These are phyloP conservation scores for Micrastur ruficollis DNA, from an alignment of 2,797 vertebrate genomes.

Conservation along the genomic window DNA sequence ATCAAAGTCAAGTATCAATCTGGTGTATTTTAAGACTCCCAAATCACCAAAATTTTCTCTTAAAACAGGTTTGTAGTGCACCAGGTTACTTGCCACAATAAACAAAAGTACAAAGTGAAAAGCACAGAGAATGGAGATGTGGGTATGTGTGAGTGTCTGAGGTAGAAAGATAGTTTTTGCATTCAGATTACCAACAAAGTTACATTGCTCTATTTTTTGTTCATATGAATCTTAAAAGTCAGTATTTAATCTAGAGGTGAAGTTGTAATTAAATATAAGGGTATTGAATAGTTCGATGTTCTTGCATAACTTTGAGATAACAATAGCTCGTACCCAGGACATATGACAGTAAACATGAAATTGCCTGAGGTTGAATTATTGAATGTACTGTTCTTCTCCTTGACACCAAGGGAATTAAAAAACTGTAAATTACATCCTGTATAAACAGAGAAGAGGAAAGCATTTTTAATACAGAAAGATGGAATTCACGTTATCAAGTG, in stretches of 20 bases:
- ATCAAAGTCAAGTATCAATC: neutral
- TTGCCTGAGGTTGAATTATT: neutral
- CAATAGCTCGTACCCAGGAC: neutral
- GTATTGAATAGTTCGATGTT: neutral
- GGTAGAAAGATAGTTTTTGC: neutral
- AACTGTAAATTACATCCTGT: neutral
- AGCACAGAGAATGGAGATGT: neutral
- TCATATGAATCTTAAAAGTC: neutral
- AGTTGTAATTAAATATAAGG: neutral
- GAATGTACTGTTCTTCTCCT: neutral
- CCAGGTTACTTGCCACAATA: neutral
- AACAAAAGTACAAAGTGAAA: neutral
- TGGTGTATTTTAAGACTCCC: neutral
- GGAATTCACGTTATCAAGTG: neutral
- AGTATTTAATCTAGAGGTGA: neutral
- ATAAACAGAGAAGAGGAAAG: neutral
- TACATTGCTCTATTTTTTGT: neutral
- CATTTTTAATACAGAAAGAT: neutral
- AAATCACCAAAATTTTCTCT: neutral
- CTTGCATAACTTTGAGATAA: neutral
- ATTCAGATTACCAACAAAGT: neutral
- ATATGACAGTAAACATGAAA: neutral
- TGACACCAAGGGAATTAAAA: neutral
- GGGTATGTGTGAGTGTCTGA: neutral
- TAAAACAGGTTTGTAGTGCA: neutral